Conservation (phyloP, 2,888 invertebrate genomes). For the Flabesymbios commensalis region DNA sequence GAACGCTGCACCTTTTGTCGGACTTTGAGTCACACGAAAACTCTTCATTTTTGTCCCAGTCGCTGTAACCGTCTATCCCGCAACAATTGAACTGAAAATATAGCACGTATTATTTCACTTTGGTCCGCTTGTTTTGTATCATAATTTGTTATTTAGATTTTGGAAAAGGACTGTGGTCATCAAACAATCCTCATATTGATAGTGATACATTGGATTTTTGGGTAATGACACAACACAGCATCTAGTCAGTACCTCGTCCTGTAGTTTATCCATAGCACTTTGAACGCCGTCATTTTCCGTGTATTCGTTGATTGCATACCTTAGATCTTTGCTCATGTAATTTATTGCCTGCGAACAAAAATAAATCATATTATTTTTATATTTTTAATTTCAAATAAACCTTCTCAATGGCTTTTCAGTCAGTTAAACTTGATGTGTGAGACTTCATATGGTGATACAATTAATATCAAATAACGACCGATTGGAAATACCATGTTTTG, state of each 20-base stretch:
- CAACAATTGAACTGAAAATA: conserved; percentile 78
- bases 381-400: not conserved
- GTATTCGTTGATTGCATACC: conserved; percentile 41
- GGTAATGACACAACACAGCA: too few relatives aligned
- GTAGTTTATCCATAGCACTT: conserved; percentile 43
- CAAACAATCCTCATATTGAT: too few relatives aligned
- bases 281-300: conserved; percentile 34
- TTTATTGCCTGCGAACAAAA: conserved; percentile 3
- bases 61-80: conserved; percentile 76
- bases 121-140: too few relatives aligned
- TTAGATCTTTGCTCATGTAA: conserved; percentile 5
- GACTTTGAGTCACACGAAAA: conserved; percentile 36
- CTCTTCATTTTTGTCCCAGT: conserved; percentile 71
- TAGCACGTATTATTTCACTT: too few relatives aligned
- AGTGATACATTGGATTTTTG: too few relatives aligned
- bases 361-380: not conserved
- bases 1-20: conserved; percentile 67
- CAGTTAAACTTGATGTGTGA: too few relatives aligned
- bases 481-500: too few relatives aligned
- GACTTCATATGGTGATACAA: too few relatives aligned
- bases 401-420: too few relatives aligned
- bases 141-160: too few relatives aligned
- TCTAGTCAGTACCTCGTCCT: conserved; percentile 44
- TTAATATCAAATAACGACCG: too few relatives aligned
- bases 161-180: too few relatives aligned